Base-by-base conservation (phyloP, 2,113 vertebrate genomes). In the Pampusana beccarii region DNA sequence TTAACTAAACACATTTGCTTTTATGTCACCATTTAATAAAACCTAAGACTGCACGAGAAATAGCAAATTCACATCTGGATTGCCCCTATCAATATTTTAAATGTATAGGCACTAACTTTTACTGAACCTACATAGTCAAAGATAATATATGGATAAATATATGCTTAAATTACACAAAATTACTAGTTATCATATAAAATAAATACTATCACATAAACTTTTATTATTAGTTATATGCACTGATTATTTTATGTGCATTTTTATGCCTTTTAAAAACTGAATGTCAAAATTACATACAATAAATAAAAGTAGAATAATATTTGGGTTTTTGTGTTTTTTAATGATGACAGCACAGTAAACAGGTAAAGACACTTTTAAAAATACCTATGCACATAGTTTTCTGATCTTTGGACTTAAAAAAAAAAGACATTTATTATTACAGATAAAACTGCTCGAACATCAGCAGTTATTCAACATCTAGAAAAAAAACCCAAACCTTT, bases 1-100 rank as follows among this genome's bases (percentile, higher is more conserved):
- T 94, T 96, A 95, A 60, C 88, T 91, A 96, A 97, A 90, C 91
- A 97, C 88, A 95, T 69, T 95, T 97, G 93, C 89, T 97, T 92
- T 97, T 92, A 58, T 73, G 84, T 46, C 28, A 95, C 56, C 25
- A 74, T 69, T 80, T 92, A 88, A 12, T 40, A 86, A 77, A 75
- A 71, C 26, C 46, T 89, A 87, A 91, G 46, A 51, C 28, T 87
- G 31, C 15, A 92, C 60, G 74, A 91, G 69, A 90, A 48, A 88
- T 38, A 90, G 56, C 13, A 87, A 86, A 60, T 82, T 92, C 65
- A 44, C 92, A 83, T 40, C 36, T 48, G 33, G 6, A 69, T 71
- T 89, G 23, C 28, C 65, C 36, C 50, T 89, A 86, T 18, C 4
- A 90, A 79, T 91, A 56, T 88, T 74, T 91, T 67, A 71, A 67